Percentiles rank a stretch among this genome's conserved stretches.
Conservation (phyloP, 2,888 invertebrate species). For the Ophion ellenae region DNA sequence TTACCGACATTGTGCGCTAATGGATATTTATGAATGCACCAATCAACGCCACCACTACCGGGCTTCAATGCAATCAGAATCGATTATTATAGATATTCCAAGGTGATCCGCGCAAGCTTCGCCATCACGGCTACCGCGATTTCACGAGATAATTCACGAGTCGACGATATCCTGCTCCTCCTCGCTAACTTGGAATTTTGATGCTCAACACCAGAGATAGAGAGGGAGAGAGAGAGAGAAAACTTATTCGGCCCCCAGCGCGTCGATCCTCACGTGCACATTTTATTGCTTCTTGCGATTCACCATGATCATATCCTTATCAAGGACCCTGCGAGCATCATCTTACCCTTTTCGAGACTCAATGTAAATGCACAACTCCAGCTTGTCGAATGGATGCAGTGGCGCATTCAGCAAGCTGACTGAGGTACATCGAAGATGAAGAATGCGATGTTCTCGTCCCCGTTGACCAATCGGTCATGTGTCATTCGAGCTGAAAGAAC, state of each 20-base stretch:
- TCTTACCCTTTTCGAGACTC: too few species aligned
- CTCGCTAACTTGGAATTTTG: not conserved
- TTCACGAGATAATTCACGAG: constrained; percentile 15
- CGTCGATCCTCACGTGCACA: too few species aligned
- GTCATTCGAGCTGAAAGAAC: constrained; percentile 51
- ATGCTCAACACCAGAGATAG: not conserved
- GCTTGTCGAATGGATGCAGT: too few species aligned
- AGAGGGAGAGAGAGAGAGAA: too few species aligned
- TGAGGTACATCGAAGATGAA: constrained; percentile 10
- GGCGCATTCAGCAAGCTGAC: not conserved
- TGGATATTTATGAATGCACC: constrained; percentile 84
- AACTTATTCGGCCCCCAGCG: too few species aligned
- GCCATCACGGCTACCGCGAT: constrained; percentile 13
- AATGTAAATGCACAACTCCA: too few species aligned
- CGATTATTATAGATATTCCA: constrained; percentile 81
- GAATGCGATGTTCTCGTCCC: constrained; percentile 27
- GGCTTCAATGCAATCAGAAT: constrained; percentile 84
- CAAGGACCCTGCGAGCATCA: too few species aligned
- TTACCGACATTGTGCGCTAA: constrained; percentile 83
- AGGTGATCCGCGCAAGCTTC: constrained; percentile 31
- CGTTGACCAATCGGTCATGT: constrained; percentile 59
- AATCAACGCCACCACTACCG: constrained; percentile 83
- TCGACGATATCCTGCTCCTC: not conserved
- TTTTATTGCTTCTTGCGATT: too few species aligned
- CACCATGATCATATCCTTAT: too few species aligned